Evolutionary conservation across 2,888 invertebrate genomes (phyloP).

Genomic region (Phorcus lineatus): DNA sequence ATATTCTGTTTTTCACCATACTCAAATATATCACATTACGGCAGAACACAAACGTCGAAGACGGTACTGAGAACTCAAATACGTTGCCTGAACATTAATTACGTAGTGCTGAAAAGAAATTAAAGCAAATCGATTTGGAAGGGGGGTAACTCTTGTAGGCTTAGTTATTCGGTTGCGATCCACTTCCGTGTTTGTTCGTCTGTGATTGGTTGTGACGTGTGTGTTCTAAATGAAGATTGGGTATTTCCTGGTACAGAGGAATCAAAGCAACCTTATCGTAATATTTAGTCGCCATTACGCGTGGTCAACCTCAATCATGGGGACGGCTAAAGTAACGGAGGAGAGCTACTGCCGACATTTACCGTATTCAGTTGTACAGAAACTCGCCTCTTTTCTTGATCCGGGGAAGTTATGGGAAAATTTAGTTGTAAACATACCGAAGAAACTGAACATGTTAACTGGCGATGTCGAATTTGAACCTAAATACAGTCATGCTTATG

Average conservation of each 20-base stretch:
- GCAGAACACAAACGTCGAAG: no score
- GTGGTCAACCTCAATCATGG: constrained; percentile 18
- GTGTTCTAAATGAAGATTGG: background rate
- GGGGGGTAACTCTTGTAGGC: background rate
- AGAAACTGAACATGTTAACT: constrained; percentile 38
- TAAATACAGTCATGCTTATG: constrained; percentile 26
- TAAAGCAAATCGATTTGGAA: no score
- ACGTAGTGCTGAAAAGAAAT: no score
- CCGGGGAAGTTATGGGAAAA: constrained; percentile 58
- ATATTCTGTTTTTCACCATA: no score
- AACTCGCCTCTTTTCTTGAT: constrained; percentile 51
- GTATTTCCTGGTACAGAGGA: background rate
- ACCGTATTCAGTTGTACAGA: constrained; percentile 50
- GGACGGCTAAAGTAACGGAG: constrained; percentile 34
- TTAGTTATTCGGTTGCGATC: no score
- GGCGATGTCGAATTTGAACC: constrained; percentile 23
- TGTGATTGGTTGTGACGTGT: background rate
- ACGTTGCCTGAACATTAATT: no score
- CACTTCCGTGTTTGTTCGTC: background rate
- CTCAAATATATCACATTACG: no score
- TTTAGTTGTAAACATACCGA: constrained; percentile 54
- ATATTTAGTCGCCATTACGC: background rate
- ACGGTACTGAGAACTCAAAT: no score
- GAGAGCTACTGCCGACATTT: constrained; percentile 57
- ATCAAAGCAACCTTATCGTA: background rate